Percentiles rank a stretch among this genome's conserved stretches.
These are phyloP conservation scores for Sebastes fasciatus DNA, from an alignment of 2,113 vertebrate species.

Conservation along the genomic window DNA sequence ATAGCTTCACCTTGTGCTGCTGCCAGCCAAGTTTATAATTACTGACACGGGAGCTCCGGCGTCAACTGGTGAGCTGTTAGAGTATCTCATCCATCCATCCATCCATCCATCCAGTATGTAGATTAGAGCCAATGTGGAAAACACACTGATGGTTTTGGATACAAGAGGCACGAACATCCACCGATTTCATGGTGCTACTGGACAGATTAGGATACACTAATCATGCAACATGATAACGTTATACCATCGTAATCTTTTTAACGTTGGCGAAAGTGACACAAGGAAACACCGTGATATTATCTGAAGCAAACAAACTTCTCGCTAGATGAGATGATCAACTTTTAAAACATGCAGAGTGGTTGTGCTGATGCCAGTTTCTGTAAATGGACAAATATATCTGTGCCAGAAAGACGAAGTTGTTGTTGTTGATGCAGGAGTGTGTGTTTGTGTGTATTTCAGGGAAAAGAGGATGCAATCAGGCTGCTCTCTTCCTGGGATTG, in stretches of 20 bases:
- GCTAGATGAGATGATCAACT: background rate
- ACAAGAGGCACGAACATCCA: slow-evolving; percentile 16
- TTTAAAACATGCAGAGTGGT: background rate
- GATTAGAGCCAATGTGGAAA: slow-evolving; percentile 15
- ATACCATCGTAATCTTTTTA: slow-evolving; percentile 21
- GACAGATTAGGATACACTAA: slow-evolving; percentile 33
- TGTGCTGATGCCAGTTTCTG: background rate
- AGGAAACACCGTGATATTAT: background rate
- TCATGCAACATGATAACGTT: slow-evolving; percentile 15
- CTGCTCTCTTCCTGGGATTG: slow-evolving; percentile 43
- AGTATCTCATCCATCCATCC: background rate
- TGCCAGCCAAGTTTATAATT: slow-evolving; percentile 59
- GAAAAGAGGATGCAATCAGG: slow-evolving; percentile 46
- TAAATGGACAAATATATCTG: slow-evolving; percentile 14
- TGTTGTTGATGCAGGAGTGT: background rate
- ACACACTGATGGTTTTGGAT: slow-evolving; percentile 9
- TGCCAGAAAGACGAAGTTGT: background rate
- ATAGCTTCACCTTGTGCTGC: slow-evolving; percentile 33
- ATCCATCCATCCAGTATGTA: background rate
- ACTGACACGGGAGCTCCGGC: slow-evolving; percentile 39
- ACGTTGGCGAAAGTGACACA: background rate
- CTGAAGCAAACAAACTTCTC: slow-evolving; percentile 8
- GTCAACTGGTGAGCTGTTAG: background rate
- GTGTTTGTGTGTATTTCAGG: slow-evolving; percentile 26
- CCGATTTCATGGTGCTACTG: background rate